phyloP scores from a whole-genome alignment of 2,888 invertebrate species.

The Thereva unica region DNA sequence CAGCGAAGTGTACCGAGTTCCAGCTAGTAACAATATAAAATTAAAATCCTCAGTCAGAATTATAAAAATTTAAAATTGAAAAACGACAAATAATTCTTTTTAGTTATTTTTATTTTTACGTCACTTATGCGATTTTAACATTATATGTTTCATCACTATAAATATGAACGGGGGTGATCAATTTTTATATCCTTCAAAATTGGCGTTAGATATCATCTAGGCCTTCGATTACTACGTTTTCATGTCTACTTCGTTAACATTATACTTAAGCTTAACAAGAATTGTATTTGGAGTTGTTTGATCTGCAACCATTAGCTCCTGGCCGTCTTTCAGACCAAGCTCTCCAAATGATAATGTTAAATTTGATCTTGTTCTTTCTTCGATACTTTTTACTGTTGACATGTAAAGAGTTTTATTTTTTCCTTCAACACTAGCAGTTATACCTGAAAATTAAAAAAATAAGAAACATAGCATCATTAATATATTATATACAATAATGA shows the following conservation, averaged over 20 bases:
- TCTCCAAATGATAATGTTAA: slow-evolving; percentile 84
- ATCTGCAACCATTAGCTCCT: slow-evolving; percentile 89
- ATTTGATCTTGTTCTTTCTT: slow-evolving; percentile 85
- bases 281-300: slow-evolving; percentile 83
- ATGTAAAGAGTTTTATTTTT: slow-evolving; percentile 93
- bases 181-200: background rate
- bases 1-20: background rate
- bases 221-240: slow-evolving; percentile 33
- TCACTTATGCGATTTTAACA: no score
- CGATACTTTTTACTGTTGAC: slow-evolving; percentile 88
- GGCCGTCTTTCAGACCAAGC: slow-evolving; percentile 81
- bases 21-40: background rate
- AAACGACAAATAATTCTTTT: no score
- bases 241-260: slow-evolving; percentile 62
- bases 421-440: slow-evolving; percentile 79
- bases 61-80: no score
- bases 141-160: no score
- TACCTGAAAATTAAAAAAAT: slow-evolving; percentile 59
- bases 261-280: slow-evolving; percentile 74
- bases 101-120: no score
- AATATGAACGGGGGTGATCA: slow-evolving; percentile 7
- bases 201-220: background rate
- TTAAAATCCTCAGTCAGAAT: background rate
- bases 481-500: background rate
- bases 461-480: background rate